Percentiles rank a stretch among this genome's conserved stretches.
Evolutionary conservation across 1,140 invertebrate species (phyloP).

Genomic region (Ericerus pela): DNA sequence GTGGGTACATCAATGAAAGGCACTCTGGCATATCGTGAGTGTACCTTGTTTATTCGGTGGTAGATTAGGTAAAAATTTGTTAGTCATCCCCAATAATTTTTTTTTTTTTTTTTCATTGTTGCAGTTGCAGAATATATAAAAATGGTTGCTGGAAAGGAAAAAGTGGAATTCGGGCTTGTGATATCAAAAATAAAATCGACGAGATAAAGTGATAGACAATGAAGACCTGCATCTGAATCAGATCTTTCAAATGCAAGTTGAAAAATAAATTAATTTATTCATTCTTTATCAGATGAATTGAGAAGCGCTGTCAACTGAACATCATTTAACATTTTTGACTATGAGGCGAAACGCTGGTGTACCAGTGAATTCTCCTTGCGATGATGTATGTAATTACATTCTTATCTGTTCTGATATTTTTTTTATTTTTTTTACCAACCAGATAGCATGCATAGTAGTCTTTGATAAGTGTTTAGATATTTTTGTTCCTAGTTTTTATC

Average conservation of each 20-base stretch:
- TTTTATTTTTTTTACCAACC: neutral
- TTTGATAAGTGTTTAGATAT: neutral
- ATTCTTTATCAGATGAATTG: slow-evolving; percentile 74
- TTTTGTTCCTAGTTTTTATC: neutral
- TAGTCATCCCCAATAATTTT: neutral
- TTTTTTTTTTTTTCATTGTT: slow-evolving; percentile 21
- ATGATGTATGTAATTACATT: neutral
- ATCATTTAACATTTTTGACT: slow-evolving; percentile 27
- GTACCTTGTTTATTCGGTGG: neutral
- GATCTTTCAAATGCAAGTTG: slow-evolving; percentile 53
- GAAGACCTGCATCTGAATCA: slow-evolving; percentile 50
- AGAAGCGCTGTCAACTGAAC: slow-evolving; percentile 63
- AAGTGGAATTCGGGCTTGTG: slow-evolving; percentile 94
- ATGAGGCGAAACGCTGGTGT: too few species aligned
- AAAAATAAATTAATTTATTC: slow-evolving; percentile 65
- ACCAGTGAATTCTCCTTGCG: neutral
- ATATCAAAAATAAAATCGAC: slow-evolving; percentile 69
- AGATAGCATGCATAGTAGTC: neutral
- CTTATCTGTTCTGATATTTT: neutral
- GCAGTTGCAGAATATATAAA: slow-evolving; percentile 70
- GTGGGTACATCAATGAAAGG: slow-evolving; percentile 72
- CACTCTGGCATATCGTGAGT: slow-evolving; percentile 66
- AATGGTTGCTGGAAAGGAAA: slow-evolving; percentile 83
- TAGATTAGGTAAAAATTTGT: neutral
- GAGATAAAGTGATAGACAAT: slow-evolving; percentile 52